phyloP scores from a whole-genome alignment of 92 coral and sea anemone species.

The Epizoanthus illoricatus region DNA sequence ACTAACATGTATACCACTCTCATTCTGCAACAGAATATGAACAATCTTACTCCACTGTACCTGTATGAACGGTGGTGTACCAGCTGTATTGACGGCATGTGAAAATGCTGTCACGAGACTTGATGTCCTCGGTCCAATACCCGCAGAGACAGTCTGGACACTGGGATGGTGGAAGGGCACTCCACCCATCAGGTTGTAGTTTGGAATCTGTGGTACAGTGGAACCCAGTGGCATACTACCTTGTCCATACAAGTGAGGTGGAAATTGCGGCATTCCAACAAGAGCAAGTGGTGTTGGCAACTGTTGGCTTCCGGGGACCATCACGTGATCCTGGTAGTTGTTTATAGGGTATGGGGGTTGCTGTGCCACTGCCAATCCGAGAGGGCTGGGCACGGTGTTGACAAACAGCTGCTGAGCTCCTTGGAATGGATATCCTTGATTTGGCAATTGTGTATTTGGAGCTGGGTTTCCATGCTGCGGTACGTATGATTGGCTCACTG shows the following conservation, averaged over 20 bases:
- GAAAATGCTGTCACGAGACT: conserved; percentile 70
- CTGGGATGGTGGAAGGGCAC: conserved; percentile 51
- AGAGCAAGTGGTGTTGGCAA: conserved; percentile 25
- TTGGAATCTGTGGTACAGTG: conserved; percentile 36
- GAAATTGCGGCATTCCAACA: conserved; percentile 30
- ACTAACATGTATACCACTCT: neutral
- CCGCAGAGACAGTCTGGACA: conserved; percentile 81
- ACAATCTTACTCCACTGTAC: neutral
- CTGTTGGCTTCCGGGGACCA: conserved; percentile 21
- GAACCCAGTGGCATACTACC: conserved; percentile 49
- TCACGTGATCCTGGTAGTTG: conserved; percentile 37
- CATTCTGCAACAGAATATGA: neutral
- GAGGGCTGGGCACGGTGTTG: conserved; percentile 33
- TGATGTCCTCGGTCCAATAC: conserved; percentile 75
- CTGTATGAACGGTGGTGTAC: conserved; percentile 42
- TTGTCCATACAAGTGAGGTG: conserved; percentile 46
- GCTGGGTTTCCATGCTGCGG: conserved; percentile 10
- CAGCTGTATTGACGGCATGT: conserved; percentile 40
- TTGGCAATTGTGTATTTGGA: conserved; percentile 24
- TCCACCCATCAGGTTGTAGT: conserved; percentile 34
- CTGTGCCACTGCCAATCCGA: conserved; percentile 22
- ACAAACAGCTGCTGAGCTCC: conserved; percentile 25
- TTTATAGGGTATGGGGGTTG: conserved; percentile 24
- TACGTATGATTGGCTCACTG: conserved; percentile 2
- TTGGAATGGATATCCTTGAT: conserved; percentile 21